Base-by-base conservation (phyloP, 2,888 invertebrate genomes). In the Epinotia brunnichana region DNA sequence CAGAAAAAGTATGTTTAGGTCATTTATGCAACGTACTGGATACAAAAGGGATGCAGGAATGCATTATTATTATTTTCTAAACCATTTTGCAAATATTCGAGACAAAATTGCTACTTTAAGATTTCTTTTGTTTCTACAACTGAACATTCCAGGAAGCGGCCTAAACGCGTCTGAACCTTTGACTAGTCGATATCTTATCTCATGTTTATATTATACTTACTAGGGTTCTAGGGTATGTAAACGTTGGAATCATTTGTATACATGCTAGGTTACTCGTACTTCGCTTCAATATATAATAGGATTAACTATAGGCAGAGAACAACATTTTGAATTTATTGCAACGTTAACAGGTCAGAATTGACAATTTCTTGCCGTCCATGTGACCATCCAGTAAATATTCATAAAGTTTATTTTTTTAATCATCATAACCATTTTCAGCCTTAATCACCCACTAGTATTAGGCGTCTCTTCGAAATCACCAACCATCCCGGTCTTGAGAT, bases 191-290 rank as follows among this genome's bases (percentile, higher is more conserved):
- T 69, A 63, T 69, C 51, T 63, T 41, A 63, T 63, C 41, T n/a
- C n/a, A 4, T 39, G 13, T 41, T 69, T 69, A 69, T 69, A 53
- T 53, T n/a, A 19, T 63, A 59, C 69, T 69, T 73, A 62, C n/a
- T n/a, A n/a, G n/a, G n/a, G n/a, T 60, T 29, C 35, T n/a, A 62
- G 54, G 35, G 15, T 21, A 24, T 59, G 53, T 21, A 17, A 57
- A 63, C 56, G 56, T 62, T 67, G 44, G 13, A 48, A 21, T 21
- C 53, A 41, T 7, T 39, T 21, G 29, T 24, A n/a, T 51, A 60
- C 15, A 2, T 53, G 39, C n/a, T 24, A 35, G 57, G 24, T 56
- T n/a, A 48, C 10, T 17, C 5, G 15, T 11, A 13, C 9, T 54
- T 56, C 21, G 5, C 1, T 11, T 44, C 39, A 21, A 29, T 48